These are phyloP conservation scores for Scolopax mira DNA, from an alignment of 2,113 vertebrate species.

Conservation along the genomic window DNA sequence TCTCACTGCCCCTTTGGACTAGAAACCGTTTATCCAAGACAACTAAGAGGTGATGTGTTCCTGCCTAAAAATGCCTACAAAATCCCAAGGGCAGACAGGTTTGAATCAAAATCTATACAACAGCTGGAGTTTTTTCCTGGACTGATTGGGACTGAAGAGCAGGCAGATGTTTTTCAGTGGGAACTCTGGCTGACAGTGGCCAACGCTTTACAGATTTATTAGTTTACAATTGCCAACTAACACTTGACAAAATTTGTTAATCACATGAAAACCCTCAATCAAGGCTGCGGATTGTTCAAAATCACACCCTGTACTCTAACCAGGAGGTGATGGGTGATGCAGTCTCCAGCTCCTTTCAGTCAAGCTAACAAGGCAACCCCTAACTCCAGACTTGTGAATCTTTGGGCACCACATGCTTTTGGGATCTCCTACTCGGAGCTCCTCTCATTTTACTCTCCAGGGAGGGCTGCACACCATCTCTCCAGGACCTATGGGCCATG, in stretches of 20 bases:
- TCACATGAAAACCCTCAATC: neutral
- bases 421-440: neutral
- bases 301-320: rapidly evolving
- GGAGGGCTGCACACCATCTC: neutral
- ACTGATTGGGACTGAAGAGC: neutral
- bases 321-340: neutral
- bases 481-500: rapidly evolving
- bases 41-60: neutral
- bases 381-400: neutral
- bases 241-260: neutral
- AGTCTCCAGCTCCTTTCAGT: neutral
- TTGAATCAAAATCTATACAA: neutral
- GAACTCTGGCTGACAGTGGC: neutral
- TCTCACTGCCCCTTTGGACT: neutral
- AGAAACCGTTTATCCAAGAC: neutral
- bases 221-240: neutral
- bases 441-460: neutral
- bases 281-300: neutral
- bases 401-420: neutral
- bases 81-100: neutral
- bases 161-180: neutral
- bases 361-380: neutral
- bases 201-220: neutral
- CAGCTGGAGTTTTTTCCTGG: neutral
- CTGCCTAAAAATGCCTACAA: neutral